Evolutionary conservation across 2,888 invertebrate species (phyloP), one percentile per base, ranked within the genome.

Genomic region (Tachina fera): DNA sequence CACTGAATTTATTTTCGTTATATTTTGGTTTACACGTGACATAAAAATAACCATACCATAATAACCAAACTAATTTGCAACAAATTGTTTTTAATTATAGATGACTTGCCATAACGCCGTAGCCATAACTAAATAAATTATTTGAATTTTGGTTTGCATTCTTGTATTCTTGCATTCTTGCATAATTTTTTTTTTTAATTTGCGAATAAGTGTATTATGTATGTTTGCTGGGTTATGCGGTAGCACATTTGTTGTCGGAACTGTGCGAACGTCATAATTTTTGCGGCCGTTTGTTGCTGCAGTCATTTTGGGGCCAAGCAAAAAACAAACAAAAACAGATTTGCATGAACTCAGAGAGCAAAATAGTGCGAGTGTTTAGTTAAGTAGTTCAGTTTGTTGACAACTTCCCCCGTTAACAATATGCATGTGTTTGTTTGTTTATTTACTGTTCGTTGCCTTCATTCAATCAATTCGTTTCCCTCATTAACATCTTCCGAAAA

Each of bases 381-480:
- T 9, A 60, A 53, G 39, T 53, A 14, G 47, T 14, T 65, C 56
- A 65, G 39, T 65, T n/a, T 67, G 39, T 58, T 63, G 51, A 51
- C 60, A 75, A 75, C 56, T 76, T 82, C 47, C 63, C 75, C 56
- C 51, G 9, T 70, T 53, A 61, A 31, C 43, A 47, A 47, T 63
- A 41, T 76, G 45, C n/a, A 13, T 39, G 10, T 61, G 6, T 1
- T 31, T 5, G 31, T 31, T 31, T 31, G 31, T 31, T 31, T 31
- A 31, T 60, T 4, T 74, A 9, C 39, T 47, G 56, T 65, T 41
- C 13, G 47, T 77, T 72, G 58, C 49, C 70, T 43, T 63, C 58
- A 65, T 43, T 63, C 58, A 65, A 63, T 65, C 47, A 77, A 82
- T 58, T 22, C 70, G 63, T 63, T 81, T 63, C 19, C 65, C 65